Conservation (phyloP, 2,888 invertebrate species). For the Cephus pulcher region DNA sequence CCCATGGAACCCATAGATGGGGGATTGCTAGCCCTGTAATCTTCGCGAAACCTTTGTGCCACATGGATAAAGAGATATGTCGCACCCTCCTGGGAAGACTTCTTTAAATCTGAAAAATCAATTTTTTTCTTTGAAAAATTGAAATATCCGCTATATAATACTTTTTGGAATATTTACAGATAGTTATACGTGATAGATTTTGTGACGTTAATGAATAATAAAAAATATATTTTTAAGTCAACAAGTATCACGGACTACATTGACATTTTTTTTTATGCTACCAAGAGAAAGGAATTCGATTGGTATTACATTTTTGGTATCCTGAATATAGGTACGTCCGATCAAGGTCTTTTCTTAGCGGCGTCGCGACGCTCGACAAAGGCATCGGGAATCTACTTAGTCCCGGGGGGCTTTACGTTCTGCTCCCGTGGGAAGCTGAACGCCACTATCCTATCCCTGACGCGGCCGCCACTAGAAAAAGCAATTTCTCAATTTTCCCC, state of each 20-base stretch:
- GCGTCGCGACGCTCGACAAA: conserved; percentile 44
- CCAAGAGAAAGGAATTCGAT: conserved; percentile 30
- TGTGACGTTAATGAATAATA: background rate
- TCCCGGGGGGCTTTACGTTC: conserved; percentile 41
- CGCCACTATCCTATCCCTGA: conserved; percentile 23
- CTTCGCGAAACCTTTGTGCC: conserved; percentile 61
- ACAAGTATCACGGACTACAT: background rate
- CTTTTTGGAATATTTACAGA: background rate
- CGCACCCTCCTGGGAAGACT: conserved; percentile 16
- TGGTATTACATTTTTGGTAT: conserved; percentile 33
- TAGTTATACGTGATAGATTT: background rate
- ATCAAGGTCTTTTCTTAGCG: conserved; percentile 24
- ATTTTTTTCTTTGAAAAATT: background rate
- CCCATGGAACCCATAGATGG: conserved; percentile 52
- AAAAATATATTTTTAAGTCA: background rate
- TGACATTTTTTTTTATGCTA: background rate
- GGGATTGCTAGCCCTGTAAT: conserved; percentile 60
- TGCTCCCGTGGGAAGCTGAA: conserved; percentile 42
- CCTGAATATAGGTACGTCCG: conserved; percentile 29
- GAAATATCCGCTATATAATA: background rate
- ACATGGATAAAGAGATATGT: conserved; percentile 53
- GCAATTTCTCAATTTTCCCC: conserved; percentile 65
- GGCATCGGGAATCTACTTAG: conserved; percentile 58
- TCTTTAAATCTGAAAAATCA: conserved; percentile 38
- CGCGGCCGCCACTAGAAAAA: conserved; percentile 45